Conservation (phyloP, 2,888 invertebrate genomes). For the Dynastes tityus region DNA sequence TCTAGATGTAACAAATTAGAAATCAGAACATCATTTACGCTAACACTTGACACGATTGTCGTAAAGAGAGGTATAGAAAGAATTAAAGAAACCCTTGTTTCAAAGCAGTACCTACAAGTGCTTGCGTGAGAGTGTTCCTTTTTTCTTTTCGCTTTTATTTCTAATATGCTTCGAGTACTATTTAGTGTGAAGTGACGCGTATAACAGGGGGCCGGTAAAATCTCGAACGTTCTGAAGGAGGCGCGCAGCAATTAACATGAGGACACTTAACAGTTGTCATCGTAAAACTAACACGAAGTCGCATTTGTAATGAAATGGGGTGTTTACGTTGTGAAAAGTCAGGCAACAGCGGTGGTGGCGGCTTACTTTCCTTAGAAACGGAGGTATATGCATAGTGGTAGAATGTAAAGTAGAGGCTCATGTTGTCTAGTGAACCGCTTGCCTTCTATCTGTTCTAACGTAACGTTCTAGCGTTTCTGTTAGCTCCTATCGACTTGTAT, state of each 20-base stretch:
- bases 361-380: constrained; percentile 2
- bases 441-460: background rate
- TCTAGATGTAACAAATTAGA: no score
- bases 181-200: constrained; percentile 46
- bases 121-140: constrained; percentile 14
- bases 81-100: constrained; percentile 6
- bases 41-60: constrained; percentile 1
- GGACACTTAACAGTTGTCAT: constrained; percentile 60
- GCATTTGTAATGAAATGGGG: constrained; percentile 54
- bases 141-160: constrained; percentile 26
- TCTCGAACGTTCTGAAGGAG: constrained; percentile 57
- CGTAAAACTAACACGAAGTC: constrained; percentile 59
- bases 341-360: background rate
- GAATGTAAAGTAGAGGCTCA: constrained; percentile 26
- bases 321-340: constrained; percentile 42
- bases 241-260: constrained; percentile 61
- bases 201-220: constrained; percentile 49
- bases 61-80: background rate
- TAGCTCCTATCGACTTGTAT: constrained; percentile 2
- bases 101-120: background rate
- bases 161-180: constrained; percentile 44
- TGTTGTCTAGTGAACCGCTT: background rate
- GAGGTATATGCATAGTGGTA: background rate
- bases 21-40: background rate
- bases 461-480: constrained; percentile 11